Conservation (phyloP, 2,888 invertebrate genomes). For the Cynaeus angustus region DNA sequence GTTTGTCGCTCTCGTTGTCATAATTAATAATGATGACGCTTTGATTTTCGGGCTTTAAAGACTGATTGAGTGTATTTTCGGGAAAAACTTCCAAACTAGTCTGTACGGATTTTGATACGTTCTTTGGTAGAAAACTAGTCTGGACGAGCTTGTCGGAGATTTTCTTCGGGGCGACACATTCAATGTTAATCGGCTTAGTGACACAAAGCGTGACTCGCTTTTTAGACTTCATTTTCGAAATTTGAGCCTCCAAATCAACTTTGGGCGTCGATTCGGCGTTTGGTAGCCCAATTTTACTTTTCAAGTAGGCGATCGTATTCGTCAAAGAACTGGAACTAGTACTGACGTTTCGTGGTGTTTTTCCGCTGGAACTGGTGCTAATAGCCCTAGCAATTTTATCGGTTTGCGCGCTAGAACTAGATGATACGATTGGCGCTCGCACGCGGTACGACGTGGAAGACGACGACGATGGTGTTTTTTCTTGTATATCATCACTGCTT, state of each 20-base stretch:
- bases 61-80: slow-evolving; percentile 10
- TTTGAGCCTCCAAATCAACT: slow-evolving; percentile 4
- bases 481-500: slow-evolving; percentile 2
- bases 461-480: neutral
- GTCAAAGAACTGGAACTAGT: slow-evolving; percentile 18
- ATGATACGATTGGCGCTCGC: neutral
- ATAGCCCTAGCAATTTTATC: too few species aligned
- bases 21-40: slow-evolving; percentile 48
- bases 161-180: slow-evolving; percentile 56
- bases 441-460: slow-evolving; percentile 12
- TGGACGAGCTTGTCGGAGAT: slow-evolving; percentile 51
- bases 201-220: slow-evolving; percentile 60
- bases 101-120: slow-evolving; percentile 42
- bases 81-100: slow-evolving; percentile 48
- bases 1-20: slow-evolving; percentile 44
- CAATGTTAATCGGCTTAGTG: slow-evolving; percentile 62
- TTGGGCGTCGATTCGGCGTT: slow-evolving; percentile 75
- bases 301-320: slow-evolving; percentile 52
- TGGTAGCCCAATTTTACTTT: slow-evolving; percentile 70
- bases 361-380: too few species aligned
- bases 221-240: neutral
- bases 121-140: slow-evolving; percentile 48
- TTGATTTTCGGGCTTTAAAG: slow-evolving; percentile 48
- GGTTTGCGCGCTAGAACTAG: slow-evolving; percentile 18
- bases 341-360: neutral